Conservation (phyloP, 1,140 invertebrate genomes). For the Drosophila ogumai region DNA sequence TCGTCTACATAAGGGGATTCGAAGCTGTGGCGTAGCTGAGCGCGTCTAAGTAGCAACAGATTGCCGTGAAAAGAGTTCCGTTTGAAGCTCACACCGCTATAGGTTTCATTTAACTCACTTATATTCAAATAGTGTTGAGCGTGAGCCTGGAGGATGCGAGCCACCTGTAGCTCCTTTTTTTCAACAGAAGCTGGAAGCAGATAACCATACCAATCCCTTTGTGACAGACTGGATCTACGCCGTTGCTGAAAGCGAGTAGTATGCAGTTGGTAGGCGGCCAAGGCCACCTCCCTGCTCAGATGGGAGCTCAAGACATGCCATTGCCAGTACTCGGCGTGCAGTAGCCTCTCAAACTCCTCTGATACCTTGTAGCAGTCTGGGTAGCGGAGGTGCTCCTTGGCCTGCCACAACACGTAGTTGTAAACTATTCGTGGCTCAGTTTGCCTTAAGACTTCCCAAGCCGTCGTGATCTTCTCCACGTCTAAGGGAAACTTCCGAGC, state of each 20-base stretch:
- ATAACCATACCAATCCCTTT: constrained; percentile 62
- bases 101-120: constrained; percentile 41
- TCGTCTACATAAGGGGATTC: constrained; percentile 52
- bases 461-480: constrained; percentile 41
- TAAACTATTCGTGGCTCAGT: constrained; percentile 70
- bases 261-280: constrained; percentile 73
- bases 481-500: constrained; percentile 63
- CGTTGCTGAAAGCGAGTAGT: constrained; percentile 74
- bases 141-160: constrained; percentile 56
- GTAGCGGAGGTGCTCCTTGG: constrained; percentile 38
- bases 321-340: constrained; percentile 75
- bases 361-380: constrained; percentile 65
- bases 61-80: constrained; percentile 56
- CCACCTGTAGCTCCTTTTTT: constrained; percentile 69
- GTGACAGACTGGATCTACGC: constrained; percentile 39
- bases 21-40: constrained; percentile 53
- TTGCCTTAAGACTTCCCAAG: constrained; percentile 45
- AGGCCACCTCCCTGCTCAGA: constrained; percentile 60
- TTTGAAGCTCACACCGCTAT: constrained; percentile 15
- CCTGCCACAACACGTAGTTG: constrained; percentile 76
- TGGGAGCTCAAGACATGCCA: constrained; percentile 62
- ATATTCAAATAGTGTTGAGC: constrained; percentile 64
- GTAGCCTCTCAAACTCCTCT: constrained; percentile 65
- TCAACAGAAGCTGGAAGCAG: constrained; percentile 56
- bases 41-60: constrained; percentile 52